phyloP scores from a whole-genome alignment of 2,888 invertebrate genomes.

The Heliconius ethilla region DNA sequence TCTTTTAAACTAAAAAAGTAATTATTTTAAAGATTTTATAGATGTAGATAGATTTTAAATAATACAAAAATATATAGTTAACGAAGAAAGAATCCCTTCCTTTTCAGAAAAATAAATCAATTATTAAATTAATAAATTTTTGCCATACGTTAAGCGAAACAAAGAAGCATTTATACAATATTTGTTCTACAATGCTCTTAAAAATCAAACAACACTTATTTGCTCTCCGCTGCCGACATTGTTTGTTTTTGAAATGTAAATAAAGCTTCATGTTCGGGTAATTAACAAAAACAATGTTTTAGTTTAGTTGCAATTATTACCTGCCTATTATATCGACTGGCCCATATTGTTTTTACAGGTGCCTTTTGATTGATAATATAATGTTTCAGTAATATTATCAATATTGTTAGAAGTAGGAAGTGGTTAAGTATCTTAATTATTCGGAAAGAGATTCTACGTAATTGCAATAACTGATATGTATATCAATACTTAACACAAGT shows the following conservation, averaged over 20 bases:
- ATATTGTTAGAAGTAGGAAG: neutral
- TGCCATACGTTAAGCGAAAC: neutral
- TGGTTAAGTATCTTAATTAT: too few relatives aligned
- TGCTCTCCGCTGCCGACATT: neutral
- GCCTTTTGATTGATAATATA: neutral
- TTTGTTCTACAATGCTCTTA: conserved; percentile 4
- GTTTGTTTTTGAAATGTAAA: conserved; percentile 7
- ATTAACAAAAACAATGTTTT: conserved; percentile 3
- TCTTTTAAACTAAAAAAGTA: too few relatives aligned
- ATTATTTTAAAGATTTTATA: too few relatives aligned
- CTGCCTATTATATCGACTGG: neutral
- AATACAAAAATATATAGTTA: too few relatives aligned
- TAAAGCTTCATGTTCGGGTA: neutral
- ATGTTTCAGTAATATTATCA: neutral
- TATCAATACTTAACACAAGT: too few relatives aligned
- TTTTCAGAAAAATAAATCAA: too few relatives aligned
- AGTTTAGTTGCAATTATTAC: conserved; percentile 12
- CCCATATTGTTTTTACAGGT: neutral
- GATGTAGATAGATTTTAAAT: too few relatives aligned
- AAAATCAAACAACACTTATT: conserved; percentile 14
- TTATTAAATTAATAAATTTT: neutral
- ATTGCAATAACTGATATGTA: too few relatives aligned
- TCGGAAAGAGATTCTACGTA: too few relatives aligned
- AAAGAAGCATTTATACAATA: conserved; percentile 22
- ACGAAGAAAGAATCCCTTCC: too few relatives aligned